Percentiles rank a stretch among this genome's conserved stretches.
phyloP scores from a whole-genome alignment of 2,113 vertebrate species.

The Osmerus eperlanus region DNA sequence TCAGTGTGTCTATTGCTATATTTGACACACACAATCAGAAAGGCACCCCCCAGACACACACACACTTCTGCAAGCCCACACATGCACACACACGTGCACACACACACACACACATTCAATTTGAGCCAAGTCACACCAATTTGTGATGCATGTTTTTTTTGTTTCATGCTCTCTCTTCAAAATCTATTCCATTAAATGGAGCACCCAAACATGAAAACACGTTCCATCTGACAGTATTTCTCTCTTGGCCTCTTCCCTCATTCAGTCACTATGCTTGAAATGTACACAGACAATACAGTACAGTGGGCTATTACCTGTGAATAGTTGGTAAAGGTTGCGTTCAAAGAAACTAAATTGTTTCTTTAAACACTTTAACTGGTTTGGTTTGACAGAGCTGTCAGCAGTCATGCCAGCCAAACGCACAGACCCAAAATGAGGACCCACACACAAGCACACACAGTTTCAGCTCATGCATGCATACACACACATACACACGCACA shows the following conservation, averaged over 20 bases:
- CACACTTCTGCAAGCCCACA: neutral
- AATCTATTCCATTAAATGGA: too few species aligned
- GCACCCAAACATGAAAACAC: too few species aligned
- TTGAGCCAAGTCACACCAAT: too few species aligned
- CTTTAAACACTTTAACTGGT: neutral
- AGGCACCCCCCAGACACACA: neutral
- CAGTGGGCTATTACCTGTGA: slow-evolving; percentile 10
- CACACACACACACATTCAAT: slow-evolving; percentile 7
- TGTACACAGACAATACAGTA: too few species aligned
- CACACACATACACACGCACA: neutral
- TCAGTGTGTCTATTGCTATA: too few species aligned
- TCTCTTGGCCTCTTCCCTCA: too few species aligned
- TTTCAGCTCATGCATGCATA: neutral
- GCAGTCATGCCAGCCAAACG: neutral
- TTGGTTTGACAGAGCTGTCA: slow-evolving; percentile 4
- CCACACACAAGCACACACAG: neutral
- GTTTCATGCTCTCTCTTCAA: too few species aligned
- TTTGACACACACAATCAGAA: neutral
- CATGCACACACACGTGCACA: neutral
- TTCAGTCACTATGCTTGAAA: too few species aligned
- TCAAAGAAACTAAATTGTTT: slow-evolving; percentile 10
- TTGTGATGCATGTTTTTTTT: too few species aligned
- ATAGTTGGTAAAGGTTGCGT: slow-evolving; percentile 19
- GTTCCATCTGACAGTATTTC: too few species aligned
- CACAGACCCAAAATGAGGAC: neutral